phyloP scores from a whole-genome alignment of 2,113 vertebrate genomes.

The Pantherophis guttatus region DNA sequence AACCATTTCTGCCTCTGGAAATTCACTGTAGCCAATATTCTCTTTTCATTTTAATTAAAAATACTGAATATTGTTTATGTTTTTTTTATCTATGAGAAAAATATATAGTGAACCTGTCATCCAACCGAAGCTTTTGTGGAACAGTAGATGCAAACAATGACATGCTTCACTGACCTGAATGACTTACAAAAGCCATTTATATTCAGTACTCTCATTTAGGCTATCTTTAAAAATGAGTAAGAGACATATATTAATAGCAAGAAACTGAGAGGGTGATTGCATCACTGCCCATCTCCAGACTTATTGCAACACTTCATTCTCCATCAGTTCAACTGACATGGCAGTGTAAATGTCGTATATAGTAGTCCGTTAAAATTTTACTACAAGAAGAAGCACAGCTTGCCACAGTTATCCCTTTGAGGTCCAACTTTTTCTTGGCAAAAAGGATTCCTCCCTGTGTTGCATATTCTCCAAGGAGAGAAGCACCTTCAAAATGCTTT shows the following conservation, averaged over 20 bases:
- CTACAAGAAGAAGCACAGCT: slow-evolving; percentile 25
- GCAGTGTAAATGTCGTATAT: slow-evolving; percentile 59
- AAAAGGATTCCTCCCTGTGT: neutral
- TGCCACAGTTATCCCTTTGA: slow-evolving; percentile 30
- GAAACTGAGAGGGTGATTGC: slow-evolving; percentile 71
- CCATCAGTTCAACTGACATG: slow-evolving; percentile 67
- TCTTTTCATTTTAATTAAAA: slow-evolving; percentile 74
- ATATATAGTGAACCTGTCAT: slow-evolving; percentile 68
- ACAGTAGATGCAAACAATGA: slow-evolving; percentile 79
- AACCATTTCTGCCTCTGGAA: slow-evolving; percentile 57
- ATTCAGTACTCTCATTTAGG: slow-evolving; percentile 78
- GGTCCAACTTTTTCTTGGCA: slow-evolving; percentile 39
- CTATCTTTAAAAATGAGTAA: slow-evolving; percentile 78
- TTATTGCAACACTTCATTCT: slow-evolving; percentile 72
- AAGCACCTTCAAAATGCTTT: neutral
- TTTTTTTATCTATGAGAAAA: slow-evolving; percentile 76
- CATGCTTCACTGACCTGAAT: slow-evolving; percentile 77
- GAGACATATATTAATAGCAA: slow-evolving; percentile 80
- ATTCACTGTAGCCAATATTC: slow-evolving; percentile 52
- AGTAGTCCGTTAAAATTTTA: slow-evolving; percentile 60
- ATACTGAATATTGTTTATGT: slow-evolving; percentile 67
- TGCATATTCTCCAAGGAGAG: neutral
- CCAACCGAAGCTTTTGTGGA: slow-evolving; percentile 61
- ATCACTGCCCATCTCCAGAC: slow-evolving; percentile 71
- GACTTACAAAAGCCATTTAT: slow-evolving; percentile 81